These are phyloP conservation scores for Sebastiscus tertius DNA, from an alignment of 2,797 vertebrate genomes.

Conservation along the genomic window DNA sequence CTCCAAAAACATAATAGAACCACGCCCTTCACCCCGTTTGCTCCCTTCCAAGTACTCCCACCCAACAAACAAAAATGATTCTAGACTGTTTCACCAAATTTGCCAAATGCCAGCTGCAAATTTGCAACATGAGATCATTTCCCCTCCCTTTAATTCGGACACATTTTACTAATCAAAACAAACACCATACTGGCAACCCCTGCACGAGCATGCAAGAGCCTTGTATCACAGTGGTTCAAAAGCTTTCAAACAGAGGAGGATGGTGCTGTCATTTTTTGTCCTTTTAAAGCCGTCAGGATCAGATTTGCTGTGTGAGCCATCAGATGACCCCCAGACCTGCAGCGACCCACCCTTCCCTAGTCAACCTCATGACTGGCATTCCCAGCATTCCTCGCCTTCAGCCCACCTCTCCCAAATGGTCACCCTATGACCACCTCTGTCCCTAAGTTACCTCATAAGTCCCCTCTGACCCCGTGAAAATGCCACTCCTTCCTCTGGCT, in stretches of 20 bases:
- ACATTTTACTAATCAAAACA: neutral
- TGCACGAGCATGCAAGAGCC: neutral
- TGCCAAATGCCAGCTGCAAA: neutral
- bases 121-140: neutral
- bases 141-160: neutral
- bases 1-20: neutral
- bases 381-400: conserved; percentile 80
- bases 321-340: conserved; percentile 66
- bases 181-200: neutral
- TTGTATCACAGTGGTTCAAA: neutral
- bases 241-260: neutral
- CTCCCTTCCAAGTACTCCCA: neutral
- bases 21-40: neutral
- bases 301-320: conserved; percentile 35
- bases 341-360: conserved; percentile 47
- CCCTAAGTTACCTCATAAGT: conserved; percentile 22
- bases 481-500: neutral
- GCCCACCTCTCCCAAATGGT: conserved; percentile 30
- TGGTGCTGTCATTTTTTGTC: neutral
- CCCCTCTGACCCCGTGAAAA: conserved; percentile 7
- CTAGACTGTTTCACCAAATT: neutral
- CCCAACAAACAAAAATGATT: neutral
- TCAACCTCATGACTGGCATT: conserved; percentile 78
- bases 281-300: conserved; percentile 40
- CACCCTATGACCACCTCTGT: conserved; percentile 10